Evolutionary conservation across 1,140 invertebrate genomes (phyloP).

Genomic region (Cataglyphis hispanica): DNA sequence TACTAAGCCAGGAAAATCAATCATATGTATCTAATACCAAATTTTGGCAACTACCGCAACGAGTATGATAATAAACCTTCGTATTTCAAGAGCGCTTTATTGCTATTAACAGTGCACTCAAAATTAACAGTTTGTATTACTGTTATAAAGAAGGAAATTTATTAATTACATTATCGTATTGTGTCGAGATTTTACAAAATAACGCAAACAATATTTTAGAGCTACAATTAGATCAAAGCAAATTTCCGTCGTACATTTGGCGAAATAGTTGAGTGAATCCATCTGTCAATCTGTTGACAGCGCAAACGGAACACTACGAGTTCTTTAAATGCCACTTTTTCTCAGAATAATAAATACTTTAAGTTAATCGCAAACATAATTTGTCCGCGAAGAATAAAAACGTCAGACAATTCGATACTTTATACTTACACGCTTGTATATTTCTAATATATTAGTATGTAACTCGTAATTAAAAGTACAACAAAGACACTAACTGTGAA

Average conservation of each 20-base stretch:
- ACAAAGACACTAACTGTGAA: neutral
- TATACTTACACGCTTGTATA: neutral
- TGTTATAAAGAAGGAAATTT: constrained; percentile 8
- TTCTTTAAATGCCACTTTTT: neutral
- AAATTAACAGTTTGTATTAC: neutral
- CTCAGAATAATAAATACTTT: constrained; percentile 1
- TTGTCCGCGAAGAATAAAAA: neutral
- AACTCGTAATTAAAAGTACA: neutral
- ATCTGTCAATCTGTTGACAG: constrained; percentile 11
- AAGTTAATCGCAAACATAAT: constrained; percentile 11
- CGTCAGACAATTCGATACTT: neutral
- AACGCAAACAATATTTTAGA: neutral
- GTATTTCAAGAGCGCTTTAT: constrained; percentile 29
- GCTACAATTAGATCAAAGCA: constrained; percentile 32
- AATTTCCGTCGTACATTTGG: neutral
- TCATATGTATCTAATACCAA: constrained; percentile 15
- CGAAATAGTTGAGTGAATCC: neutral
- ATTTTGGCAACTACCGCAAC: constrained; percentile 26
- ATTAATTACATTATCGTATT: constrained; percentile 14
- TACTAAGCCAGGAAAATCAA: constrained; percentile 46
- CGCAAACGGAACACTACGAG: neutral
- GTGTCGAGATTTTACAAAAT: neutral
- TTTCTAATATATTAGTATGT: neutral
- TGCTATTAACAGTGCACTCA: neutral
- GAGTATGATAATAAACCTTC: constrained; percentile 51